phyloP scores from a whole-genome alignment of 2,797 vertebrate genomes.

The Xiphophorus birchmanni region DNA sequence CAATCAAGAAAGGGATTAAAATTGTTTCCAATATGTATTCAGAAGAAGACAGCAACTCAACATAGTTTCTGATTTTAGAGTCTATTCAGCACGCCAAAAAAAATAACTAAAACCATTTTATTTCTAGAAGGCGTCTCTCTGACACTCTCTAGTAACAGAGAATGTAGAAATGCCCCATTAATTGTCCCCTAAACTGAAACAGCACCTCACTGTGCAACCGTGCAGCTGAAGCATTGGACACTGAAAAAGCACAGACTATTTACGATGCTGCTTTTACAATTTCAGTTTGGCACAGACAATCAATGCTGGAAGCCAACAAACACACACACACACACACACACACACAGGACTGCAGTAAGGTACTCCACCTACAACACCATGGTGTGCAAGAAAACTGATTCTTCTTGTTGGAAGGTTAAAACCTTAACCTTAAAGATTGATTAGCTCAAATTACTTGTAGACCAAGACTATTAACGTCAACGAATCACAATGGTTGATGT shows the following conservation, averaged over 20 bases:
- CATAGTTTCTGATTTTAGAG: not conserved
- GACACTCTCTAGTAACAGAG: not conserved
- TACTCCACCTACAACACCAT: not conserved
- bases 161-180: not conserved
- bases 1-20: not conserved
- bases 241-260: not conserved
- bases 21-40: not conserved
- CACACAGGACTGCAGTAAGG: not conserved
- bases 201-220: not conserved
- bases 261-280: not conserved
- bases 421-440: not conserved
- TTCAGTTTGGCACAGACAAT: not conserved
- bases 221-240: not conserved
- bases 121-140: too few species aligned
- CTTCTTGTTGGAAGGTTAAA: not conserved
- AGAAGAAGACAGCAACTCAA: not conserved
- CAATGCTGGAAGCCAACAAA: not conserved
- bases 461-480: too few species aligned
- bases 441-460: not conserved
- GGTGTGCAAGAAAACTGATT: not conserved
- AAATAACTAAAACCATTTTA: too few species aligned
- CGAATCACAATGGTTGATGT: too few species aligned
- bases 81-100: not conserved
- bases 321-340: too few species aligned
- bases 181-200: not conserved